Evolutionary conservation across 1,140 invertebrate genomes (phyloP).

Genomic region (Aricia agestis): DNA sequence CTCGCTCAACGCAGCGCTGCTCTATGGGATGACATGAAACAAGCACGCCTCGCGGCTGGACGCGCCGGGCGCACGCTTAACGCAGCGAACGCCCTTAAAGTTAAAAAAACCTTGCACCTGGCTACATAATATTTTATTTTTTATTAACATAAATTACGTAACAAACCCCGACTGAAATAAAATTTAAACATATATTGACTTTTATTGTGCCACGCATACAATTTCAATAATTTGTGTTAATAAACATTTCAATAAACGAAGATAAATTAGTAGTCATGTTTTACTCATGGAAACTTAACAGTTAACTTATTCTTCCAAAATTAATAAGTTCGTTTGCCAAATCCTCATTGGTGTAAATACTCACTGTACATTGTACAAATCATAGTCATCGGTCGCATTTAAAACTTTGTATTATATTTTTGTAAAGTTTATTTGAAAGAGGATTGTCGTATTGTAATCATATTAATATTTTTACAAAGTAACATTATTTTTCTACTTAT

Average conservation of each 20-base stretch:
- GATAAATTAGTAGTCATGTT: not conserved
- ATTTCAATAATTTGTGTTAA: not conserved
- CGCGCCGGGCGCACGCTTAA: too few species aligned
- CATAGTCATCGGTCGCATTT: constrained; percentile 26
- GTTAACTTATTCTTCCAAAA: constrained; percentile 3
- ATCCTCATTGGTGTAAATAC: constrained; percentile 6
- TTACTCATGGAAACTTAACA: constrained; percentile 7
- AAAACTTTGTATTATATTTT: constrained; percentile 25
- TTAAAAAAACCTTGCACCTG: too few species aligned
- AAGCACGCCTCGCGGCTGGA: too few species aligned
- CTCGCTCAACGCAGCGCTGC: too few species aligned
- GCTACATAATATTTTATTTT: too few species aligned
- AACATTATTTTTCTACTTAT: constrained; percentile 19
- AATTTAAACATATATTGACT: too few species aligned
- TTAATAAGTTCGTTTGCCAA: not conserved
- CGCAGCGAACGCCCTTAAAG: too few species aligned
- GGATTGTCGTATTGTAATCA: constrained; percentile 9
- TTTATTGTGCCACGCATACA: too few species aligned
- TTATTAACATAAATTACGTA: too few species aligned
- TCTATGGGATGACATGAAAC: too few species aligned
- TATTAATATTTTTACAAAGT: not conserved
- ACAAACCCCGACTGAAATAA: too few species aligned
- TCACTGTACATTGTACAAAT: constrained; percentile 25
- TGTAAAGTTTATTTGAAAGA: constrained; percentile 18
- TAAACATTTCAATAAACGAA: not conserved